A percentile compares a stretch with the other conserved stretches of the same genome.
Evolutionary conservation across 2,888 invertebrate genomes (phyloP).

Genomic region (Hemithea aestivaria): DNA sequence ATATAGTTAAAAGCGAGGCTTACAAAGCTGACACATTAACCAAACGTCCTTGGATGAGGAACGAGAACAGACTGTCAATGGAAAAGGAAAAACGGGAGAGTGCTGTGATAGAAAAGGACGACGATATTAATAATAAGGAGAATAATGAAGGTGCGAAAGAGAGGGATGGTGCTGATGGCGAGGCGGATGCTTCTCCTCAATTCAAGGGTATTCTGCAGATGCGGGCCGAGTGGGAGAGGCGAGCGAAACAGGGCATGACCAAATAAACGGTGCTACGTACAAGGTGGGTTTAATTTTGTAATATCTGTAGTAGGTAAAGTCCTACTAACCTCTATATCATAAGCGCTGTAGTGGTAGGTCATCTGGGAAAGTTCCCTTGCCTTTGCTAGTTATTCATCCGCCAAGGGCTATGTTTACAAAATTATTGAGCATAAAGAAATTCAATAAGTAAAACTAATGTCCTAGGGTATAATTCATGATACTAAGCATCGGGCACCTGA

Average conservation of each 20-base stretch:
- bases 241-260: conserved; percentile 85
- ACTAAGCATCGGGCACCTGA: too few relatives aligned
- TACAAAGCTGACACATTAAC: conserved; percentile 66
- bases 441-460: too few relatives aligned
- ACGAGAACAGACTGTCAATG: conserved; percentile 55
- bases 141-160: conserved; percentile 52
- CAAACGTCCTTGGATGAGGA: conserved; percentile 67
- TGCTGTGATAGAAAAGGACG: conserved; percentile 67
- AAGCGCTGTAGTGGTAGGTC: too few relatives aligned
- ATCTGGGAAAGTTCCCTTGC: too few relatives aligned
- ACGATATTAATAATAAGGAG: conserved; percentile 37
- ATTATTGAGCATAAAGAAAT: too few relatives aligned
- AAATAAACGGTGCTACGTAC: conserved; percentile 77
- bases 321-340: too few relatives aligned
- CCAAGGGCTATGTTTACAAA: too few relatives aligned
- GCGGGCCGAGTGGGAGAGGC: conserved; percentile 87
- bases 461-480: too few relatives aligned
- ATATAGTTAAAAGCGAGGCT: conserved; percentile 60
- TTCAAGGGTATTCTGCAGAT: conserved; percentile 87
- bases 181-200: conserved; percentile 71
- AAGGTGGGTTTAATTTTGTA: conserved; percentile 37
- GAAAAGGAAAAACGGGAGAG: conserved; percentile 62
- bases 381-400: too few relatives aligned
- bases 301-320: too few relatives aligned
- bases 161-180: conserved; percentile 49